Base-by-base conservation (phyloP, 2,888 invertebrate species). In the Azorinus chamasolen region DNA sequence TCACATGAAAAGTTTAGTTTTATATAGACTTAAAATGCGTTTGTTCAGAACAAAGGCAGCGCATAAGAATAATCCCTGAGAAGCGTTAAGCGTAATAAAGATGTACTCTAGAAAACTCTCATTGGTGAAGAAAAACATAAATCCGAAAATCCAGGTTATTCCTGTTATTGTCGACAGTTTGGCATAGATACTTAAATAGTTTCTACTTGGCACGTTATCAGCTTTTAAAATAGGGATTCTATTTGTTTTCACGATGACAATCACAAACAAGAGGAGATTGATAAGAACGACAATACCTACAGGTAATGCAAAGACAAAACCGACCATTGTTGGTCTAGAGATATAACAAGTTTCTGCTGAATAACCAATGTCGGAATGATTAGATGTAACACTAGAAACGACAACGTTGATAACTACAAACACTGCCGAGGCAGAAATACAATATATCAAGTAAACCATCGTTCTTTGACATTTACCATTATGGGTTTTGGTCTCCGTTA, bases 131-230 rank as follows among this genome's bases (percentile, higher is more conserved):
- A 43, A 22, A n/a, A 46, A 69, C 27, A 75, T 20, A 18, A 72
- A 72, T 12, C 75, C 75, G 43, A 65, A 72, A 20, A 79, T 50
- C 79, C 79, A 79, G 0, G 75, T 59, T 4, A 72, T 32, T 6
- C 79, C 79, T 10, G 75, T 79, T 20, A 79, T 8, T 16, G 72
- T 61, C 14, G 79, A 62, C 4, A 79, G 61, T 41, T 69, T 75
- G 2, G 69, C 65, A 41, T 68, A 79, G 5, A 79, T 69, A n/a
- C 48, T 65, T 20, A 79, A 48, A 20, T 50, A 64, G 37, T 75
- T 72, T n/a, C 72, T 39, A 20, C 54, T 50, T 14, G 39, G 22
- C 2, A 61, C 45, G 10, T 18, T 61, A 2, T 62, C 55, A 16
- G 32, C 39, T 12, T 22, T 43, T 43, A 57, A 18, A 20, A 10